Conservation (phyloP, 2,797 vertebrate genomes). For the Limnodromus scolopaceus region DNA sequence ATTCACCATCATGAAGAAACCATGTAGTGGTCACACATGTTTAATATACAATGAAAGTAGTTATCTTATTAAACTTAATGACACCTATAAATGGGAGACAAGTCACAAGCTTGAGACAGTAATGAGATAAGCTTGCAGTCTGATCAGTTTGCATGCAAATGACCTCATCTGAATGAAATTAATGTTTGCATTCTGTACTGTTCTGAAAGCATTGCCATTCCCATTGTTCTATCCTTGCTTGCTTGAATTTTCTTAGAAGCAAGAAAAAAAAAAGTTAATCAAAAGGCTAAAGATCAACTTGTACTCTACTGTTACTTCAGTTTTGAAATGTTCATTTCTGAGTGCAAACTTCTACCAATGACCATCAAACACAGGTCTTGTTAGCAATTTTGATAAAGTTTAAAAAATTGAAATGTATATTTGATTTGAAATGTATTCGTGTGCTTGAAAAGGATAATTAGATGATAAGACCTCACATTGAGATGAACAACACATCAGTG, state of each 20-base stretch:
- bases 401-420: background rate
- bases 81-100: conserved; percentile 48
- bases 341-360: background rate
- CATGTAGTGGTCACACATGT: conserved; percentile 17
- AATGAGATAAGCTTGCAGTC: conserved; percentile 63
- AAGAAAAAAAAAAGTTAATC: background rate
- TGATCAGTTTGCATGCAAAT: conserved; percentile 69
- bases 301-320: background rate
- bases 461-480: background rate
- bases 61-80: conserved; percentile 68
- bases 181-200: conserved; percentile 43
- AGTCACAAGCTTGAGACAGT: conserved; percentile 44
- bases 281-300: background rate
- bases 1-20: conserved; percentile 18
- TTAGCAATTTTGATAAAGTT: background rate
- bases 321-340: background rate
- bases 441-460: background rate
- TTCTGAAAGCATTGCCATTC: conserved; percentile 33
- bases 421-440: conserved; percentile 1
- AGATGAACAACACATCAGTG: background rate
- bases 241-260: conserved; percentile 29
- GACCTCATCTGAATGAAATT: conserved; percentile 68
- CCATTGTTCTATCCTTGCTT: background rate
- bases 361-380: background rate
- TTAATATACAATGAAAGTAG: conserved; percentile 35